phyloP scores from a whole-genome alignment of 2,797 vertebrate genomes.

The Acestrorhynchus altus region DNA sequence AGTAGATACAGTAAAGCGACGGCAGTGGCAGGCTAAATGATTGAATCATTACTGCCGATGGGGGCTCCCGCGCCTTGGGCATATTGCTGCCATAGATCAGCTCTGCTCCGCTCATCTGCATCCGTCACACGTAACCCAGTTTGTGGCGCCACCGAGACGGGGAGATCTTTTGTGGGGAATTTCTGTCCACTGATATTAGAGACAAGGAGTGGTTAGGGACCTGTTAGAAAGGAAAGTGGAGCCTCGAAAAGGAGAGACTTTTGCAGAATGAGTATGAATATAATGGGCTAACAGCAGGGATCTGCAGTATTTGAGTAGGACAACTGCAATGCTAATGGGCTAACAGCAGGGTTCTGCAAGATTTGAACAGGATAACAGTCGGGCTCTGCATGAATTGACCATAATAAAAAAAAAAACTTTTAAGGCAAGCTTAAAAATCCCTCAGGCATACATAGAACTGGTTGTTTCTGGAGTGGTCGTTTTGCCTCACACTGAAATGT shows the following conservation, averaged over 20 bases:
- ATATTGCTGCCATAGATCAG: slow-evolving; percentile 86
- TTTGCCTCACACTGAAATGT: too few relatives aligned
- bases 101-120: slow-evolving; percentile 70
- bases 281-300: background rate
- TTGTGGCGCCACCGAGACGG: slow-evolving; percentile 58
- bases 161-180: slow-evolving; percentile 52
- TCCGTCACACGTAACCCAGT: slow-evolving; percentile 64
- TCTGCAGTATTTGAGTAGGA: too few relatives aligned
- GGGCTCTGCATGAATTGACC: too few relatives aligned
- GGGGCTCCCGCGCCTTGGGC: slow-evolving; percentile 77
- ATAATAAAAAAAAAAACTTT: too few relatives aligned
- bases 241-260: slow-evolving; percentile 37
- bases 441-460: too few relatives aligned
- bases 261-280: slow-evolving; percentile 13
- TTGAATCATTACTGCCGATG: slow-evolving; percentile 82
- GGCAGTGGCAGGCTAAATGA: slow-evolving; percentile 78
- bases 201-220: slow-evolving; percentile 2
- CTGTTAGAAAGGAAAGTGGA: slow-evolving; percentile 31
- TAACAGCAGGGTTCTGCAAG: too few relatives aligned
- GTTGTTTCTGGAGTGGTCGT: too few relatives aligned
- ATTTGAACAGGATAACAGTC: too few relatives aligned
- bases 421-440: too few relatives aligned
- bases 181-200: slow-evolving; percentile 54
- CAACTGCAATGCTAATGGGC: too few relatives aligned
- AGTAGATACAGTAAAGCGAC: slow-evolving; percentile 58